Base-by-base conservation (phyloP, 2,888 invertebrate genomes). In the Hydroisotoma schaefferi region DNA sequence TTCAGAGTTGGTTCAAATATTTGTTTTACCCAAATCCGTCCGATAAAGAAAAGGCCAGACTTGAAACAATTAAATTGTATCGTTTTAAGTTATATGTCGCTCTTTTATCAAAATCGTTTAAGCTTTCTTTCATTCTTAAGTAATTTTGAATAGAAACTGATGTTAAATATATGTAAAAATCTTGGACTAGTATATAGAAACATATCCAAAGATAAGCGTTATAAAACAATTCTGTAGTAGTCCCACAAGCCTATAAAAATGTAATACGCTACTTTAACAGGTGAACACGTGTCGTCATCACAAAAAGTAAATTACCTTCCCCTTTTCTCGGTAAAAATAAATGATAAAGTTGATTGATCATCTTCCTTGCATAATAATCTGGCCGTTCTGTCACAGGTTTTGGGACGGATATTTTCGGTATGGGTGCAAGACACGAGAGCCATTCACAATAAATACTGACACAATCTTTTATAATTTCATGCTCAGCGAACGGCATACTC, bases 361-460 rank as follows among this genome's bases (percentile, higher is more conserved):
- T 95, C 77, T 87, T 89, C 69, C 91, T 82, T 0, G 91, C 88
- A 77, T 94, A 97, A 63, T 87, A 83, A 76, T 93, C 91, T 0
- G 95, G 92, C 75, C 93, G 89, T 58, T 91, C 90, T 46, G 86
- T 82, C 12, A 97, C 86, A 0, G 95, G 94, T 70, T 85, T 84
- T 0, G 97, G 97, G 20, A 95, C 88, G 71, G 91, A 88, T 55
- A 90, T 84, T 74, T 91, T 89, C 1, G 92, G 90, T 26, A 84
- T 84, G 25, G 88, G 86, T 69, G 90, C 84, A 65, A 97, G 80
- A 2, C 94, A 90, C 0, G 90, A 87, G 68, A 98, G 80, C 97
- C 97, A 98, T 75, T 97, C 94, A 77, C 94, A 95, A 76, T 97
- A 97, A 33, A 97, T 88, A 76, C 91, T 91, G 43, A 95, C 95